These are phyloP conservation scores for Cataglyphis rosenhaueri DNA, from an alignment of 2,888 invertebrate genomes.

Conservation along the genomic window DNA sequence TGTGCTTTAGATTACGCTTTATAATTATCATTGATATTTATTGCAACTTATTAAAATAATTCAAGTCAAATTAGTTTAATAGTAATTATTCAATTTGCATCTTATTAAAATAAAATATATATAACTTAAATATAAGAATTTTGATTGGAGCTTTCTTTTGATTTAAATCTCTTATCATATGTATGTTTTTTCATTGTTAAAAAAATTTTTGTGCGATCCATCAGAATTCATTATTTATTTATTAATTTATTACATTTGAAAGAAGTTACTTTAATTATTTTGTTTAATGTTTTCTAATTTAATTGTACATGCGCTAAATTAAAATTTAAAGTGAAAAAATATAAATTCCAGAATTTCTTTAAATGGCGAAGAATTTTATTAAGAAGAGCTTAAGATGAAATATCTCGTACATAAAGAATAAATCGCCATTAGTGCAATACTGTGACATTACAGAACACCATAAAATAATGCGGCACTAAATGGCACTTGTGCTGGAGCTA, in stretches of 20 bases:
- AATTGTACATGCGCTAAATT: background rate
- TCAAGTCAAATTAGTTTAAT: background rate
- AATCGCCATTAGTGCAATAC: background rate
- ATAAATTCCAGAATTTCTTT: background rate
- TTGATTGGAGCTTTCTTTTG: background rate
- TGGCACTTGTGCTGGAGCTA: background rate
- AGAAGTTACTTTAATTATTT: no score
- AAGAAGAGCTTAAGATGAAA: background rate
- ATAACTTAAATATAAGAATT: background rate
- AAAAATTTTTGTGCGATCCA: background rate
- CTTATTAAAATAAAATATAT: background rate
- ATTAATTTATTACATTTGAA: background rate
- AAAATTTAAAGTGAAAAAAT: background rate
- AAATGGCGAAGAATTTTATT: background rate
- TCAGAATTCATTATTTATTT: background rate
- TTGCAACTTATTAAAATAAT: background rate
- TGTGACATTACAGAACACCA: background rate
- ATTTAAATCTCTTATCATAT: background rate
- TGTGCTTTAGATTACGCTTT: background rate
- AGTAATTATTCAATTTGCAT: background rate
- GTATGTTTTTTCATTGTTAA: background rate
- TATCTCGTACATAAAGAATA: background rate
- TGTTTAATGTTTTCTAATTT: background rate
- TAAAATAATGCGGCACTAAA: conserved; percentile 4
- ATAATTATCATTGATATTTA: background rate